A percentile compares a stretch with the other conserved stretches of the same genome.
These are phyloP conservation scores for Leptinotarsa undecemlineata DNA, from an alignment of 1,140 invertebrate species.

Conservation along the genomic window DNA sequence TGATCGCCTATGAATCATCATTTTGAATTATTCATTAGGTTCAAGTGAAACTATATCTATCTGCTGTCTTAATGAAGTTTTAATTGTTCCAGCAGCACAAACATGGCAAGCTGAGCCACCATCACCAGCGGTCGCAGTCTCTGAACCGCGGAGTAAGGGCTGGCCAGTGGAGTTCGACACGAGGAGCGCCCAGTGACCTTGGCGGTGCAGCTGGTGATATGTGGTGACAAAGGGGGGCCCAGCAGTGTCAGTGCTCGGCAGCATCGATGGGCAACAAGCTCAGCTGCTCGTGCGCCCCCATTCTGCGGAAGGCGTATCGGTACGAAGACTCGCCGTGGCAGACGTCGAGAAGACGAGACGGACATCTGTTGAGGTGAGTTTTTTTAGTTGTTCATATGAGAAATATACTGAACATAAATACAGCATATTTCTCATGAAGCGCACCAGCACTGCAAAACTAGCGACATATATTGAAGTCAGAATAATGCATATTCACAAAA, in stretches of 20 bases:
- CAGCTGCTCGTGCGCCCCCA: slow-evolving; percentile 90
- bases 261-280: slow-evolving; percentile 91
- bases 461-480: too few species aligned
- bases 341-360: slow-evolving; percentile 80
- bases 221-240: slow-evolving; percentile 70
- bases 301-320: slow-evolving; percentile 90
- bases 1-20: too few species aligned
- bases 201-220: slow-evolving; percentile 64
- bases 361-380: slow-evolving; percentile 85
- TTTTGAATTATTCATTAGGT: too few species aligned
- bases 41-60: too few species aligned
- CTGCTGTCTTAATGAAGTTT: background rate
- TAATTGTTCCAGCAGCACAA: slow-evolving; percentile 46
- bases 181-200: slow-evolving; percentile 63
- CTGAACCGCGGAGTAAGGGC: slow-evolving; percentile 68
- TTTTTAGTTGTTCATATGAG: too few species aligned
- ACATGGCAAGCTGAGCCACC: slow-evolving; percentile 45
- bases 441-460: too few species aligned
- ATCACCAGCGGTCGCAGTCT: slow-evolving; percentile 66
- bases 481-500: too few species aligned
- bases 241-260: slow-evolving; percentile 54
- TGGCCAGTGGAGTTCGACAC: slow-evolving; percentile 44
- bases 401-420: too few species aligned
- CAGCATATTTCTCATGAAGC: too few species aligned
- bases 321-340: slow-evolving; percentile 94